Evolutionary conservation across 2,888 invertebrate genomes (phyloP), one percentile per base, ranked within the genome.

Genomic region (Hydropsyche betteni): DNA sequence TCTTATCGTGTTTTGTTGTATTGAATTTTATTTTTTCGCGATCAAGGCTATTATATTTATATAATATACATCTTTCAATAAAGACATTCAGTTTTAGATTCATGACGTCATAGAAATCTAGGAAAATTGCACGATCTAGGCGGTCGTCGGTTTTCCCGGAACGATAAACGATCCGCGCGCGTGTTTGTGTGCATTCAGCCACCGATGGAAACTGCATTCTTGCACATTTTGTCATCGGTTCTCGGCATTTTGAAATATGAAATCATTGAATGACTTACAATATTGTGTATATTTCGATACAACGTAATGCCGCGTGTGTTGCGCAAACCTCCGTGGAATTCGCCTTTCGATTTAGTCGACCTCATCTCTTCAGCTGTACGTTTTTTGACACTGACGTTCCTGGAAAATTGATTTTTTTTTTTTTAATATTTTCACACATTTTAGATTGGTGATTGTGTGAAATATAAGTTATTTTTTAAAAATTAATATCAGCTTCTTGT

Each of bases 191-290:
- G 55, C 55, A 55, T 5, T 55, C 24, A 2, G 24, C 24, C 12
- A 7, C 24, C 24, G n/a, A 55, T 55, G 55, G 33, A 50, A 69
- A 52, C 53, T 38, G 51, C 69, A 69, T 69, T 69, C 69, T 44
- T 44, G 38, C 38, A 16, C 69, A 69, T 69, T 69, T 24, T 69
- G 69, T 69, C 69, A 69, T 44, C 44, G 69, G 16, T 69, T 69
- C 50, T 44, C 44, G 34, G 14, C 38, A 44, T 69, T 69, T 69
- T 51, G 69, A 36, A 69, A 69, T 58, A 58, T 69, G 69, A 69
- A 69, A 69, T 69, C 69, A 69, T 69, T 69, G 58, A 44, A 6
- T 44, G 44, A 44, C 6, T 44, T 44, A 44, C 44, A 44, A 44
- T 44, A 44, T 44, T 10, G 44, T 44, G 10, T 10, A 44, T 44